phyloP scores from a whole-genome alignment of 1,140 invertebrate species.

The Argopecten irradians region DNA sequence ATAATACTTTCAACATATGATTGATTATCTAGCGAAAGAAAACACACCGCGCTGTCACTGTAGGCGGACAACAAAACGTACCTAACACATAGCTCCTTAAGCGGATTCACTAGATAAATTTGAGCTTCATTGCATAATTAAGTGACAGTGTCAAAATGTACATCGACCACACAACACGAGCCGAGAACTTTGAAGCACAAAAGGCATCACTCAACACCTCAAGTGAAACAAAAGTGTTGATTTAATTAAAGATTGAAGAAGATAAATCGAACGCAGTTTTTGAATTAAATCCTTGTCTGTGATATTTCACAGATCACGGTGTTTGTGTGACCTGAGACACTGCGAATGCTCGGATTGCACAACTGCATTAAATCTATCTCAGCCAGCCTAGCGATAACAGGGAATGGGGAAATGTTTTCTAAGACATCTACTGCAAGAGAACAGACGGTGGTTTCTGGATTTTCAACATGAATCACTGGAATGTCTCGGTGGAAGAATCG shows the following conservation, averaged over 20 bases:
- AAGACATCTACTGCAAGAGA: background rate
- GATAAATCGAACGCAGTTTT: background rate
- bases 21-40: no score
- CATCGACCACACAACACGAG: background rate
- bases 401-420: background rate
- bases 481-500: background rate
- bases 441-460: background rate
- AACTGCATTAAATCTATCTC: background rate
- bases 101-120: background rate
- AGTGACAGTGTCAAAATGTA: background rate
- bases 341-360: background rate
- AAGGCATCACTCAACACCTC: conserved; percentile 2
- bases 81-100: background rate
- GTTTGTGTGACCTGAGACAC: background rate
- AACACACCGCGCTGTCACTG: no score
- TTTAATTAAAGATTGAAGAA: conserved; percentile 10
- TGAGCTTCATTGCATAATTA: background rate
- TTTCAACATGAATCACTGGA: background rate
- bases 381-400: background rate
- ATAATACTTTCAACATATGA: no score
- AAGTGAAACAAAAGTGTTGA: conserved; percentile 22
- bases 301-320: background rate
- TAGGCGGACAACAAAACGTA: no score
- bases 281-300: background rate
- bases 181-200: background rate